Percentiles rank a stretch among this genome's conserved stretches.
Conservation (phyloP, 2,113 vertebrate genomes). For the Nesogale talazaci region DNA sequence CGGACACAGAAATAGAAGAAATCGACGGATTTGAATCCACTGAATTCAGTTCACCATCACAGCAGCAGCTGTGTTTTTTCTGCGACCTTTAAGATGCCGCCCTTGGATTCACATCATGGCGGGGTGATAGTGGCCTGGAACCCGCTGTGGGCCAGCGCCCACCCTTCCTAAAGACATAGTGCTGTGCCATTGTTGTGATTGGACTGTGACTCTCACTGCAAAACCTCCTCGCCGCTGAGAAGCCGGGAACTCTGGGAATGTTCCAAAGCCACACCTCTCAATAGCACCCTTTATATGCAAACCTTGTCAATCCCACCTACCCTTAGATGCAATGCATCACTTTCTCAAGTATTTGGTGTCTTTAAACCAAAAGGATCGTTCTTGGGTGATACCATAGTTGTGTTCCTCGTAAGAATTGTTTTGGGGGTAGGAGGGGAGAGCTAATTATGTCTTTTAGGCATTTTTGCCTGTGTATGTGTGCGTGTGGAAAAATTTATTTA, state of each 20-base stretch:
- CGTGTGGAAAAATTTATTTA: slow-evolving; percentile 47
- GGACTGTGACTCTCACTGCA: not conserved
- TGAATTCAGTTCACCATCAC: not conserved
- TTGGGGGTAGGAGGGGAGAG: slow-evolving; percentile 66
- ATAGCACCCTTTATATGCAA: slow-evolving; percentile 74
- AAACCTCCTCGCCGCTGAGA: slow-evolving; percentile 46
- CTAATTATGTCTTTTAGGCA: slow-evolving; percentile 65
- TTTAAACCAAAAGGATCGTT: slow-evolving; percentile 80
- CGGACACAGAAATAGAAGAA: not conserved
- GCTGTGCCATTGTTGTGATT: not conserved
- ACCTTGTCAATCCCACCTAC: not conserved
- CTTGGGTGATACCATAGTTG: slow-evolving; percentile 74
- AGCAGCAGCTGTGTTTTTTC: slow-evolving; percentile 16
- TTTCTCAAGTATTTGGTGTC: slow-evolving; percentile 54
- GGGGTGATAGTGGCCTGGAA: slow-evolving; percentile 1
- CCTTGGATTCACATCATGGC: not conserved
- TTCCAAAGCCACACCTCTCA: slow-evolving; percentile 59
- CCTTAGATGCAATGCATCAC: not conserved
- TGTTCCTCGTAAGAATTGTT: slow-evolving; percentile 78
- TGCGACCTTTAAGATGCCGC: slow-evolving; percentile 31
- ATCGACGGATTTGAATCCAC: not conserved
- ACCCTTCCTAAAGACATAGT: not conserved
- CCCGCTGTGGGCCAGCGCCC: slow-evolving; percentile 31
- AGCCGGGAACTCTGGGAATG: slow-evolving; percentile 26
- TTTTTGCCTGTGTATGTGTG: too few species aligned